A percentile compares a stretch with the other conserved stretches of the same genome.
Evolutionary conservation across 1,140 invertebrate species (phyloP).

Genomic region (Drosophila jambulina): DNA sequence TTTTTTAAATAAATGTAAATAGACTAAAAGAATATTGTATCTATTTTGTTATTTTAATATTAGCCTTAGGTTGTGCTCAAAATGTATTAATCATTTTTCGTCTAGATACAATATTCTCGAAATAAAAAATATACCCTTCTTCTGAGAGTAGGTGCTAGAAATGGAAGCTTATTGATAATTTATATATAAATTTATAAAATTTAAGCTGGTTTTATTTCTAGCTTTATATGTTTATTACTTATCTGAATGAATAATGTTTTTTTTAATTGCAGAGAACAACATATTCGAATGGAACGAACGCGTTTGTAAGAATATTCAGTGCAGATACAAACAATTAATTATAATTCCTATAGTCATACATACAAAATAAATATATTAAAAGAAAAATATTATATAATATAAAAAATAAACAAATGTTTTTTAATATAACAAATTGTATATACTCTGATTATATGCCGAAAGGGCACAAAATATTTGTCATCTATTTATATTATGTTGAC

Average conservation of each 20-base stretch:
- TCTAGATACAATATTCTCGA: neutral
- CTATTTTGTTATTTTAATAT: too few relatives aligned
- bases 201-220: neutral
- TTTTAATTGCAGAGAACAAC: conserved; percentile 39
- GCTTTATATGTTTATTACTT: neutral
- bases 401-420: neutral
- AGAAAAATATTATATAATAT: conserved; percentile 39
- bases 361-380: conserved; percentile 55
- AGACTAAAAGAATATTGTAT: too few relatives aligned
- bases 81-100: too few relatives aligned
- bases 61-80: too few relatives aligned
- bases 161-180: neutral
- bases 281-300: conserved; percentile 60
- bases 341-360: conserved; percentile 74
- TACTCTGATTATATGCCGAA: neutral
- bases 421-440: neutral
- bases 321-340: conserved; percentile 41
- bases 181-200: neutral
- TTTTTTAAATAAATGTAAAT: too few relatives aligned
- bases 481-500: neutral
- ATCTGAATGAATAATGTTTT: neutral
- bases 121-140: neutral
- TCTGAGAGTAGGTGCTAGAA: neutral
- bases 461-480: neutral
- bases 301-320: conserved; percentile 52